Base-by-base conservation (phyloP, 2,113 vertebrate species). In the Lutjanus erythropterus region DNA sequence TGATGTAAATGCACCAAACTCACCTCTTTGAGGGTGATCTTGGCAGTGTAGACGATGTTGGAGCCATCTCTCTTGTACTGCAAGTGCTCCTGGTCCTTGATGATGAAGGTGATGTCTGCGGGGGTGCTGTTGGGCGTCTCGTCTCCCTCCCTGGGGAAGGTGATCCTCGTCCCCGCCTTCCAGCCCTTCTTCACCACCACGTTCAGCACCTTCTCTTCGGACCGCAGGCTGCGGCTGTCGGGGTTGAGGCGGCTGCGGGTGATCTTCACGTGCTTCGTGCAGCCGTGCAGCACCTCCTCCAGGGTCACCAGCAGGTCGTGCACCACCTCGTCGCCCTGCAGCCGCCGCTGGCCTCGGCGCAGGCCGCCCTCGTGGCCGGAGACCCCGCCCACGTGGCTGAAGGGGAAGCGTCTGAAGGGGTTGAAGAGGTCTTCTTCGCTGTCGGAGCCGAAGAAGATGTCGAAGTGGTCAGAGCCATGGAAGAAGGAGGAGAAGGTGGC, bases 141-240 rank as follows among this genome's bases (percentile, higher is more conserved):
- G 67, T 98, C 97, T 0, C 98, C 97, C 92, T 99, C 97, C 72
- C 96, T 96, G 0, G 97, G 98, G 89, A 99, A 99, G 85, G 98
- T 99, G 93, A 99, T 99, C 95, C 96, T 98, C 73, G 98, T 99
- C 35, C 98, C 98, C 33, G 98, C 96, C 84, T 96, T 98, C 98
- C 98, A 99, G 8, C 98, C 98, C 84, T 96, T 98, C 91, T 98
- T 97, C 86, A 99, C 98, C 92, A 99, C 97, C 81, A 99, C 98
- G 2, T 97, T 97, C 31, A 99, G 95, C 90, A 99, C 96, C 91
- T 97, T 97, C 89, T 99, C 97, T 80, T 99, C 97, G 0, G 95
- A 95, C 80, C 96, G 91, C 68, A 96, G 85, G 70, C 95, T 95
- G 91, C 95, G 96, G 15, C 97, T 96, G 80, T 99, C 97, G 0